These are phyloP conservation scores for Plebejus melissa DNA, from an alignment of 2,888 invertebrate species.

Conservation along the genomic window DNA sequence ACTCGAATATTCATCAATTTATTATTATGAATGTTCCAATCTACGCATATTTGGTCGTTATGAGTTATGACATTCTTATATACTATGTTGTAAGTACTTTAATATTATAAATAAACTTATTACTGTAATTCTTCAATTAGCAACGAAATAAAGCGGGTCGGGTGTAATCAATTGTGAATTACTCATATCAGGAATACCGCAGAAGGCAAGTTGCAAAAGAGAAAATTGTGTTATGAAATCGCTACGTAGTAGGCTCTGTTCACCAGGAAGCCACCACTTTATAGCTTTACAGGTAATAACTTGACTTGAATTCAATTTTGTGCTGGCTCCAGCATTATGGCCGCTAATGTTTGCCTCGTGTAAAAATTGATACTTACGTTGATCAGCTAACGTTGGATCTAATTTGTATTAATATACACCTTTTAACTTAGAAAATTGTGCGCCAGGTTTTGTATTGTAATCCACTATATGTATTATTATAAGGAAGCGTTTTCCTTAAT, in stretches of 20 bases:
- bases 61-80: not conserved
- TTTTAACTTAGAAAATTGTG: not conserved
- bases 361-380: constrained; percentile 28
- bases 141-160: constrained; percentile 13
- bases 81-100: not conserved
- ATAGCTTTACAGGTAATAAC: constrained; percentile 55
- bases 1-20: not conserved
- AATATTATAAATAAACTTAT: not conserved
- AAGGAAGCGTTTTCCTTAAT: no score
- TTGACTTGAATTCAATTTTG: constrained; percentile 54
- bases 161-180: constrained; percentile 42
- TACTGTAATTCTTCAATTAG: constrained; percentile 15
- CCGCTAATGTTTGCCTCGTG: constrained; percentile 29
- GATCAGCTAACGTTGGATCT: not conserved
- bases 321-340: constrained; percentile 35
- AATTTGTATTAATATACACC: constrained; percentile 17
- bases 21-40: no score
- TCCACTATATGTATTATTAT: no score
- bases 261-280: constrained; percentile 57
- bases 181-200: constrained; percentile 42
- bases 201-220: constrained; percentile 56
- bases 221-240: constrained; percentile 72
- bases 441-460: no score
- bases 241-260: constrained; percentile 45
- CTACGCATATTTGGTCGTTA: no score